phyloP scores from a whole-genome alignment of 2,888 invertebrate genomes.

The Drosophila borealis region DNA sequence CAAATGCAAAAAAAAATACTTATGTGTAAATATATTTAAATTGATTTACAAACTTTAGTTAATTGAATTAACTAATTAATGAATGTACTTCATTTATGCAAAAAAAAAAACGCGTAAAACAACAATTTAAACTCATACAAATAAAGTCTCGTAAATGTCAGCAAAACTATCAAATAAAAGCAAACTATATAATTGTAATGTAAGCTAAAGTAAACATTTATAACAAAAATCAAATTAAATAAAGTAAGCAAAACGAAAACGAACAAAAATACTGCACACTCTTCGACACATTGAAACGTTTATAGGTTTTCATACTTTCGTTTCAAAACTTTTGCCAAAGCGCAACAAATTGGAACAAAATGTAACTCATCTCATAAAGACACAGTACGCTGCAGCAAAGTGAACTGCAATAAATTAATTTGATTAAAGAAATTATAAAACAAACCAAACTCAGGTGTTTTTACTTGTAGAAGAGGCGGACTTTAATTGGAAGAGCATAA shows the following conservation, averaged over 20 bases:
- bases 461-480: background rate
- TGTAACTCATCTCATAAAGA: conserved; percentile 45
- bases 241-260: conserved; percentile 8
- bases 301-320: conserved; percentile 8
- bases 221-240: conserved; percentile 5
- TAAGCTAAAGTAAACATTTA: conserved; percentile 43
- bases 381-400: conserved; percentile 23
- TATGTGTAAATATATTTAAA: conserved; percentile 38
- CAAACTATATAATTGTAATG: conserved; percentile 49
- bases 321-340: conserved; percentile 13
- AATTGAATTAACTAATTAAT: conserved; percentile 44
- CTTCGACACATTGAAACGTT: conserved; percentile 8
- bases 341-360: conserved; percentile 11
- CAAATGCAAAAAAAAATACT: conserved; percentile 16
- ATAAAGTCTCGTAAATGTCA: conserved; percentile 37
- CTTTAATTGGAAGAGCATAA: too few species aligned
- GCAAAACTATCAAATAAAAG: conserved; percentile 37
- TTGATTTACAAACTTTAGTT: conserved; percentile 38
- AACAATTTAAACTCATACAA: conserved; percentile 32
- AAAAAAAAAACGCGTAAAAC: conserved; percentile 3
- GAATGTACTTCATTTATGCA: conserved; percentile 29
- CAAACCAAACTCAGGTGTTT: conserved; percentile 2
- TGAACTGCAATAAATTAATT: conserved; percentile 52
- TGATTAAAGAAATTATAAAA: conserved; percentile 48
- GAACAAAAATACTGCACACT: conserved; percentile 32